Conservation (phyloP, 2,888 invertebrate genomes). For the Diadromus collaris region DNA sequence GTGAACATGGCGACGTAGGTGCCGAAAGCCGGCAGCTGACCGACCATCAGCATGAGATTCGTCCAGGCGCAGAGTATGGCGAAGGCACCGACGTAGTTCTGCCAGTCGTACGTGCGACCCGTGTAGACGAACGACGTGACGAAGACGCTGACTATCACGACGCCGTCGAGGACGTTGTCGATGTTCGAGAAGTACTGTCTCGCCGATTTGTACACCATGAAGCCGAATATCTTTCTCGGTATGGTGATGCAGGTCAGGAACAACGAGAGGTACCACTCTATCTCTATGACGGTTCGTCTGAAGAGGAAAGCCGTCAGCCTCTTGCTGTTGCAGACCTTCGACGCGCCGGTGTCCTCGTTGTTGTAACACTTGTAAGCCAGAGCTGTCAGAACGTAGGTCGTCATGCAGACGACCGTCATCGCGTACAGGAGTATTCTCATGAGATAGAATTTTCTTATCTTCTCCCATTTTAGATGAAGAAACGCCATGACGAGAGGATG, state of each 20-base stretch:
- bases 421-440: conserved; percentile 76
- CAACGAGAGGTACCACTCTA: conserved; percentile 76
- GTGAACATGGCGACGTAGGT: conserved; percentile 81
- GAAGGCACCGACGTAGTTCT: conserved; percentile 79
- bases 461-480: conserved; percentile 80
- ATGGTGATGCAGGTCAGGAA: conserved; percentile 76
- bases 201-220: conserved; percentile 76
- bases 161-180: conserved; percentile 78
- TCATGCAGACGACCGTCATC: conserved; percentile 77
- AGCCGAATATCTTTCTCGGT: conserved; percentile 77
- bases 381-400: conserved; percentile 76
- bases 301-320: conserved; percentile 73
- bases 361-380: conserved; percentile 78
- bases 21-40: conserved; percentile 80
- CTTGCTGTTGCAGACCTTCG: conserved; percentile 74
- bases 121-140: conserved; percentile 77
- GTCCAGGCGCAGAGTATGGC: conserved; percentile 80
- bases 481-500: conserved; percentile 81
- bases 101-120: conserved; percentile 77
- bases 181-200: conserved; percentile 78
- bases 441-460: conserved; percentile 80
- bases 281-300: conserved; percentile 72
- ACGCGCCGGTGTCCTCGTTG: conserved; percentile 67
- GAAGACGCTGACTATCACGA: conserved; percentile 76
- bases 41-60: conserved; percentile 80